phyloP scores from a whole-genome alignment of 1,140 invertebrate species.

The Carposina sasakii region DNA sequence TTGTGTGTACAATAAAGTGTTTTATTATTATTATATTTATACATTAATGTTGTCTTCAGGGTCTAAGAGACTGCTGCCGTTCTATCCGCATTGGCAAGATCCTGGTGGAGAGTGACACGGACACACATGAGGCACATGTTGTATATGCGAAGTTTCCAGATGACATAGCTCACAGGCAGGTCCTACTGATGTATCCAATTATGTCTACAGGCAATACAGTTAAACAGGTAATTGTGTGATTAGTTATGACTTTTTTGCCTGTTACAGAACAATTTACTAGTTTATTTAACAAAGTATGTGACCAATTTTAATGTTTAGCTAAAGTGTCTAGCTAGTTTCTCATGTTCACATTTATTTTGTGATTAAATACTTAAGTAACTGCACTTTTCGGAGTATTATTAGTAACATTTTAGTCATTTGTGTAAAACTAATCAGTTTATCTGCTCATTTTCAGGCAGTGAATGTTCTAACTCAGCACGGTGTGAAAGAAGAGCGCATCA shows the following conservation, averaged over 20 bases:
- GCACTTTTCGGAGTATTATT: too few species aligned
- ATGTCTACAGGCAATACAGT: slow-evolving; percentile 99
- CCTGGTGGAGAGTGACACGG: slow-evolving; percentile 95
- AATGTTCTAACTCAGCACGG: slow-evolving; percentile 94
- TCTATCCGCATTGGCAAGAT: slow-evolving; percentile 99
- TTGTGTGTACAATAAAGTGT: too few species aligned
- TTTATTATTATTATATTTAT: too few species aligned
- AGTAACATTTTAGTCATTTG: too few species aligned
- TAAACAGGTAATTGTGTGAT: slow-evolving; percentile 57
- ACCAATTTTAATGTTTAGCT: not conserved
- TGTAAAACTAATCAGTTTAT: too few species aligned
- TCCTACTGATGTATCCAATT: slow-evolving; percentile 98
- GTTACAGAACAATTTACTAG: not conserved
- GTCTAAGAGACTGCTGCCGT: slow-evolving; percentile 95
- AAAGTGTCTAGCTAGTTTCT: not conserved
- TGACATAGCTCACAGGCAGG: slow-evolving; percentile 92
- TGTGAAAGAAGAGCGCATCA: slow-evolving; percentile 94
- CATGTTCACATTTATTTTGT: not conserved
- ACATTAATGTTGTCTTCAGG: too few species aligned
- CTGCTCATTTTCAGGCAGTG: slow-evolving; percentile 82
- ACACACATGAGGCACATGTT: slow-evolving; percentile 96
- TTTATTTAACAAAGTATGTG: not conserved
- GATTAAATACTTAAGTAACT: not conserved
- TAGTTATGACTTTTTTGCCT: not conserved
- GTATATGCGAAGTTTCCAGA: slow-evolving; percentile 99